Percentiles rank a stretch among this genome's conserved stretches.
Evolutionary conservation across 2,797 vertebrate species (phyloP).

Genomic region (Parauchenoglanis punctatus): DNA sequence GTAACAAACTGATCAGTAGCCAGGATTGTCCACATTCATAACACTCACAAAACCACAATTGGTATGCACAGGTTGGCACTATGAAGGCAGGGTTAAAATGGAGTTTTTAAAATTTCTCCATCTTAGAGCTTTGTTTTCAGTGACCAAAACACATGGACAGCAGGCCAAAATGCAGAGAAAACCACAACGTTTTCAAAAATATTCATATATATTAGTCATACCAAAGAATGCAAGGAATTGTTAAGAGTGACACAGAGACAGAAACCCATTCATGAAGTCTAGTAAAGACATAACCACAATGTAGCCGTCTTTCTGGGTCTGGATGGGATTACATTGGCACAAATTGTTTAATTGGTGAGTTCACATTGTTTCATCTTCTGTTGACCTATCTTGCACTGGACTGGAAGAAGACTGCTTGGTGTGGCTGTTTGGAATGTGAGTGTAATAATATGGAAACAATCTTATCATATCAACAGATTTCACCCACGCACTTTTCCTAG

Average conservation of each 20-base stretch:
- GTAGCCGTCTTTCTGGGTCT: conserved; percentile 54
- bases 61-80: not conserved
- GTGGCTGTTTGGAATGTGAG: conserved; percentile 9
- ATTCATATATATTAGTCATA: not conserved
- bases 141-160: not conserved
- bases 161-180: not conserved
- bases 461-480: conserved; percentile 30
- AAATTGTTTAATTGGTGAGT: conserved; percentile 53
- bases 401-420: conserved; percentile 14
- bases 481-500: conserved; percentile 13
- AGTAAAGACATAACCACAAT: conserved; percentile 9
- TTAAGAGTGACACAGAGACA: not conserved
- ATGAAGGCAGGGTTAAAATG: not conserved
- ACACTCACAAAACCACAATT: not conserved
- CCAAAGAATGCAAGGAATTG: not conserved
- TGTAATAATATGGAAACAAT: conserved; percentile 30
- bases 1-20: not conserved
- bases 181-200: not conserved
- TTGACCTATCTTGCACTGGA: conserved; percentile 31
- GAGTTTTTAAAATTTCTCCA: not conserved
- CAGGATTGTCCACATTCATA: not conserved
- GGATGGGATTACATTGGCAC: conserved; percentile 53
- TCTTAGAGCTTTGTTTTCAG: not conserved
- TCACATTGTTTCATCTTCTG: conserved; percentile 43
- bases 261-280: not conserved